Conservation (phyloP, 2,888 invertebrate genomes). For the Mesorhabditis spiculigera region DNA sequence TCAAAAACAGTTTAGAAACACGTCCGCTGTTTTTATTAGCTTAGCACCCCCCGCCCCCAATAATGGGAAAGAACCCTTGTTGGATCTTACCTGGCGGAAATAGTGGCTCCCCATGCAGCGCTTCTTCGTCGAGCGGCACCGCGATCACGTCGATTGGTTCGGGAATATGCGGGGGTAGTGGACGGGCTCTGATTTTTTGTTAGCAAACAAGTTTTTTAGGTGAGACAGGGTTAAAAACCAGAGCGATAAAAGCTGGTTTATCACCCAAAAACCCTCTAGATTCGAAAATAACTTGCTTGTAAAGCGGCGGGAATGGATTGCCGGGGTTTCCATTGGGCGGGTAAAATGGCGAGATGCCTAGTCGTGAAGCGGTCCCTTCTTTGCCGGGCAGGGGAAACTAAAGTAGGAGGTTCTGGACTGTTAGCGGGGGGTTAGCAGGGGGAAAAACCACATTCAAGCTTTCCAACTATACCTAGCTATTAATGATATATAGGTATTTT, state of each 20-base stretch:
- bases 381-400: conserved; percentile 31
- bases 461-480: no score
- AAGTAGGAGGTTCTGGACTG: background rate
- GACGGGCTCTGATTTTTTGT: conserved; percentile 37
- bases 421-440: background rate
- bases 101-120: conserved; percentile 50
- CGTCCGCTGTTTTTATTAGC: no score
- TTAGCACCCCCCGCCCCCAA: no score
- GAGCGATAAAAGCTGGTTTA: background rate
- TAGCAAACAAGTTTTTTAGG: background rate
- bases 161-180: conserved; percentile 46
- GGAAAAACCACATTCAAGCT: background rate
- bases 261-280: background rate
- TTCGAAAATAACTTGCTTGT: conserved; percentile 27
- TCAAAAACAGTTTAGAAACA: no score
- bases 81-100: conserved; percentile 35
- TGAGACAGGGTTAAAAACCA: background rate
- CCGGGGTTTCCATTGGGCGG: conserved; percentile 48
- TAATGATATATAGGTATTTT: no score
- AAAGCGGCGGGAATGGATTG: conserved; percentile 45
- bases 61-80: no score
- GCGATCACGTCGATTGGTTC: conserved; percentile 52
- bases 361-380: conserved; percentile 45
- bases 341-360: conserved; percentile 48
- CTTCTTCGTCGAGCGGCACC: conserved; percentile 49